Conservation (phyloP, 1,140 invertebrate species). For the Cydia pomonella region DNA sequence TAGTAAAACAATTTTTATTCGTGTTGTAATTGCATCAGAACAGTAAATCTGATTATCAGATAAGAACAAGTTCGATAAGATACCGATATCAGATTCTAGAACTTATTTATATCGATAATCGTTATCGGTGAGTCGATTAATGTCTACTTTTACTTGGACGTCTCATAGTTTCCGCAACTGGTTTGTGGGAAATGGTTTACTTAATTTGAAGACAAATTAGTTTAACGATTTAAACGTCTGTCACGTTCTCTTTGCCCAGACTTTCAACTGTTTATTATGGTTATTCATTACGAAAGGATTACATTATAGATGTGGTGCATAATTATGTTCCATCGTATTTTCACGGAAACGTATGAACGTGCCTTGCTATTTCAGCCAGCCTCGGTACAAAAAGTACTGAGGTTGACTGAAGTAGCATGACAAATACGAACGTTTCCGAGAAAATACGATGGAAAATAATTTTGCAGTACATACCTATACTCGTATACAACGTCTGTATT, state of each 20-base stretch:
- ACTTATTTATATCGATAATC: slow-evolving; percentile 28
- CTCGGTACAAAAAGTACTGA: no score
- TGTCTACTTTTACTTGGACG: slow-evolving; percentile 5
- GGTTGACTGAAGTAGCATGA: no score
- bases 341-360: no score
- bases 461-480: no score
- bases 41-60: slow-evolving; percentile 12
- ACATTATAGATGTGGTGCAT: no score
- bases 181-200: neutral
- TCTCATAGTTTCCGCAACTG: neutral
- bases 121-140: slow-evolving; percentile 14
- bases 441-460: no score
- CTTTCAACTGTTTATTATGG: neutral
- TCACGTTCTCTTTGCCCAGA: neutral
- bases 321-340: no score
- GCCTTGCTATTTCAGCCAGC: no score
- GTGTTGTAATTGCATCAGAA: neutral
- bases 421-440: no score
- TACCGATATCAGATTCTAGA: slow-evolving; percentile 5
- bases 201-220: slow-evolving; percentile 1
- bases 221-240: slow-evolving; percentile 2
- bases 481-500: no score
- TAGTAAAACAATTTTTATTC: neutral
- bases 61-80: slow-evolving; percentile 23
- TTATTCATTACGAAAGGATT: no score